A percentile compares a stretch with the other conserved stretches of the same genome.
These are phyloP conservation scores for Hermetia illucens DNA, from an alignment of 1,140 invertebrate genomes.

Conservation along the genomic window DNA sequence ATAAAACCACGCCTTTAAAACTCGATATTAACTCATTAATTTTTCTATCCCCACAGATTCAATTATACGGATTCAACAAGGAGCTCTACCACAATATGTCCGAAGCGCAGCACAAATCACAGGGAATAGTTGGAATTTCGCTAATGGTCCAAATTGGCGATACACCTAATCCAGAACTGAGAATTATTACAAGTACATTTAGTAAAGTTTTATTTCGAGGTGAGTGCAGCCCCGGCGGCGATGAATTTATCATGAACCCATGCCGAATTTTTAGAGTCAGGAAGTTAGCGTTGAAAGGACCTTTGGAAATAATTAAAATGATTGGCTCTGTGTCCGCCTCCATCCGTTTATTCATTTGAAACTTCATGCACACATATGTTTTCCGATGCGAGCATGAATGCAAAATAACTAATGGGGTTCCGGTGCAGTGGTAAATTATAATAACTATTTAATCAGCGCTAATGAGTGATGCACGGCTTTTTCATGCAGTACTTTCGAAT, in stretches of 20 bases:
- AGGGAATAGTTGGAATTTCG: constrained; percentile 84
- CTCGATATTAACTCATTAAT: constrained; percentile 2
- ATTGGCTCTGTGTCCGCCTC: too few species aligned
- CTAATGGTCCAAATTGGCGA: constrained; percentile 87
- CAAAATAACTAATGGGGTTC: too few species aligned
- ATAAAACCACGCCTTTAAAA: too few species aligned
- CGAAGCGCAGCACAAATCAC: constrained; percentile 83
- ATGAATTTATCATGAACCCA: background rate
- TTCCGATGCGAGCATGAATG: too few species aligned
- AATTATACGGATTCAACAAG: constrained; percentile 89
- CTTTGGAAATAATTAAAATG: too few species aligned
- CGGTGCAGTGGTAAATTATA: too few species aligned
- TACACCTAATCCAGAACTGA: constrained; percentile 65
- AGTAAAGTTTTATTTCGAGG: constrained; percentile 68
- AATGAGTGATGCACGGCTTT: too few species aligned
- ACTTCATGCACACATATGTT: too few species aligned
- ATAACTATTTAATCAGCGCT: too few species aligned
- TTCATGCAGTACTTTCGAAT: too few species aligned
- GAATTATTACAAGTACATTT: constrained; percentile 75
- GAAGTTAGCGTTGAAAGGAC: too few species aligned
- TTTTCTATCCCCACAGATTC: constrained; percentile 55
- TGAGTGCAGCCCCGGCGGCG: constrained; percentile 30
- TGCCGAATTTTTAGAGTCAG: background rate
- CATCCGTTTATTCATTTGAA: too few species aligned
- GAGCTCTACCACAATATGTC: constrained; percentile 95